Conservation (phyloP, 2,888 invertebrate genomes). For the Yponomeuta cagnagella region DNA sequence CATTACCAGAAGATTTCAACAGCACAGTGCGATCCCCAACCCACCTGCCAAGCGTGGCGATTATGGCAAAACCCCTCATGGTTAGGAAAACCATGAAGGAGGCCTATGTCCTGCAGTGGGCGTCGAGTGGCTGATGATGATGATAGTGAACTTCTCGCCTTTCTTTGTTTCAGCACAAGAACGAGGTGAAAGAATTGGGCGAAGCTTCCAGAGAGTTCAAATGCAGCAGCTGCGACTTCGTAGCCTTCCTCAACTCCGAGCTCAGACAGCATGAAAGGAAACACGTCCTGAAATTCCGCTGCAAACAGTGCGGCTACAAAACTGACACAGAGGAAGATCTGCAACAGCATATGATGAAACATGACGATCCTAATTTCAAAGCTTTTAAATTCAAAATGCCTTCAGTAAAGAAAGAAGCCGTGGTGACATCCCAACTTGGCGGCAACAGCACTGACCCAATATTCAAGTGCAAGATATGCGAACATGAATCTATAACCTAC, state of each 20-base stretch:
- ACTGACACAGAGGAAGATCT: neutral
- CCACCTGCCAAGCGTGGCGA: too few species aligned
- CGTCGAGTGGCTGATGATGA: too few species aligned
- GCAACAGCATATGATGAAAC: neutral
- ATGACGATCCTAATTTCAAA: neutral
- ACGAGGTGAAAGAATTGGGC: neutral
- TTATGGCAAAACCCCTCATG: too few species aligned
- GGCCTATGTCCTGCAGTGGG: too few species aligned
- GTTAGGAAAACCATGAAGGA: too few species aligned
- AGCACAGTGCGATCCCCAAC: too few species aligned
- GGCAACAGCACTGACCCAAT: neutral
- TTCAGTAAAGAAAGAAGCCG: neutral
- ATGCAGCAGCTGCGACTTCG: neutral
- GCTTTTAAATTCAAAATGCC: neutral
- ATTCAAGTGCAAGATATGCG: neutral
- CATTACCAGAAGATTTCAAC: too few species aligned
- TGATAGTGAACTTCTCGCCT: neutral
- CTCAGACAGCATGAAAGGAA: neutral
- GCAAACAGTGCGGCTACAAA: neutral
- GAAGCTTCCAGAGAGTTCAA: neutral
- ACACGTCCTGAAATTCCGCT: neutral
- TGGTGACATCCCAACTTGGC: neutral
- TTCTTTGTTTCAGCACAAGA: neutral
- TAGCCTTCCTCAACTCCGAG: neutral
- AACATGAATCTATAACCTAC: neutral